Evolutionary conservation across 2,888 invertebrate genomes (phyloP).

Genomic region (Rhabditophanes sp.): DNA sequence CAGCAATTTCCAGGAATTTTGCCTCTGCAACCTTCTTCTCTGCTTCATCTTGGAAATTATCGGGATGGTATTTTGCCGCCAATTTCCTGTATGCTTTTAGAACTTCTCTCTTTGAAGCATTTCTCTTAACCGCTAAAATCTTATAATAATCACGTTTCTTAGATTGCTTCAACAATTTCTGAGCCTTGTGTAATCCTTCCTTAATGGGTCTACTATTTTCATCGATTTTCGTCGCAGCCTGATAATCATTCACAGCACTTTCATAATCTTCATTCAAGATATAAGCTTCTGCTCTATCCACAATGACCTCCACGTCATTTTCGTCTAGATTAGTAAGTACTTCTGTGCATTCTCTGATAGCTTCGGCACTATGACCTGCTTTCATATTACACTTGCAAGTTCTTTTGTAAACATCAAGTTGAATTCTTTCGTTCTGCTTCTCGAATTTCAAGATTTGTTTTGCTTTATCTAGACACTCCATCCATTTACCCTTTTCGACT

Average conservation of each 20-base stretch:
- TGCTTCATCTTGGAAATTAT: constrained; percentile 69
- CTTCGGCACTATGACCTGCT: constrained; percentile 59
- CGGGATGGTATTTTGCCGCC: constrained; percentile 97
- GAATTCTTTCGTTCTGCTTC: constrained; percentile 50
- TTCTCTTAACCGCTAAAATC: constrained; percentile 71
- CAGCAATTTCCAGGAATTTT: constrained; percentile 92
- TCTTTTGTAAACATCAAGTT: constrained; percentile 56
- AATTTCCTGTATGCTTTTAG: constrained; percentile 85
- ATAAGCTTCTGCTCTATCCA: constrained; percentile 81
- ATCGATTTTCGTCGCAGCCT: constrained; percentile 68
- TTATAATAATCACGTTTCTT: constrained; percentile 92
- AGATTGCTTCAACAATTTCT: constrained; percentile 76
- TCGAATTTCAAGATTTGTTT: constrained; percentile 55
- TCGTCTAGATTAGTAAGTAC: constrained; percentile 61
- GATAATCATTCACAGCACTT: constrained; percentile 73
- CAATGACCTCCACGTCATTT: constrained; percentile 59
- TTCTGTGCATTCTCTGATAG: constrained; percentile 61
- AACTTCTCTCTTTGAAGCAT: constrained; percentile 78
- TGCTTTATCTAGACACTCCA: constrained; percentile 58
- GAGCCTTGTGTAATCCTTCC: constrained; percentile 71
- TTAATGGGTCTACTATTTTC: constrained; percentile 63
- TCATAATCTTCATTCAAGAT: constrained; percentile 74
- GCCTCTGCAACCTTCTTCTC: constrained; percentile 79
- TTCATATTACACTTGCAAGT: constrained; percentile 56
- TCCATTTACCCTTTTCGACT: constrained; percentile 51